These are phyloP conservation scores for Ptyas mucosa DNA, from an alignment of 2,113 vertebrate genomes.

Conservation along the genomic window DNA sequence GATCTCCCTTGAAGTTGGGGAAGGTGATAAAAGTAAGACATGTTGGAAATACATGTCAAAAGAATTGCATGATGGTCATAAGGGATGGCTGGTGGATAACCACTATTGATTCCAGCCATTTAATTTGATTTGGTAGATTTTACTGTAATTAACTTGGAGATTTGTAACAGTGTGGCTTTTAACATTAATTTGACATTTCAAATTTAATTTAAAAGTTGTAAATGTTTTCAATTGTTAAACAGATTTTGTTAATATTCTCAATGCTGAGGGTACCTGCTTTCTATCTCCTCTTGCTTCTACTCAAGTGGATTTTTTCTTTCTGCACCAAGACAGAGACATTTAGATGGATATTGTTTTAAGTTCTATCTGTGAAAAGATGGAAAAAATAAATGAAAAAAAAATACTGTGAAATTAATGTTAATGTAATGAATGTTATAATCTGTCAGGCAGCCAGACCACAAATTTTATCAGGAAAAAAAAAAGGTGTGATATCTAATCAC, in stretches of 20 bases:
- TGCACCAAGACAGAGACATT: neutral
- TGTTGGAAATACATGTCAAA: slow-evolving; percentile 63
- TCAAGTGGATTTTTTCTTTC: slow-evolving; percentile 11
- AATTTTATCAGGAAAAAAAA: neutral
- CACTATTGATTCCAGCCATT: slow-evolving; percentile 69
- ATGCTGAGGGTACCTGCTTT: slow-evolving; percentile 8
- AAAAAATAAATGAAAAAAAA: neutral
- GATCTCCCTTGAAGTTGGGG: slow-evolving; percentile 43
- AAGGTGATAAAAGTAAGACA: slow-evolving; percentile 70
- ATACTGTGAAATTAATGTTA: slow-evolving; percentile 35
- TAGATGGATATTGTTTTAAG: neutral
- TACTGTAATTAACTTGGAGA: slow-evolving; percentile 72
- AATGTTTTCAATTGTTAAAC: slow-evolving; percentile 58
- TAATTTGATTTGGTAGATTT: slow-evolving; percentile 72
- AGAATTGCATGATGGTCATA: slow-evolving; percentile 60
- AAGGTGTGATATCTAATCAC: neutral
- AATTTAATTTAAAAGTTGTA: slow-evolving; percentile 61
- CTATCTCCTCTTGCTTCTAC: slow-evolving; percentile 29
- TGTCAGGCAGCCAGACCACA: neutral
- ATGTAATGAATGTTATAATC: neutral
- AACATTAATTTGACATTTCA: slow-evolving; percentile 67
- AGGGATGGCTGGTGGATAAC: slow-evolving; percentile 64
- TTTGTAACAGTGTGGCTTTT: slow-evolving; percentile 63
- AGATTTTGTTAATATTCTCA: slow-evolving; percentile 54
- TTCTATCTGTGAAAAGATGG: neutral